Evolutionary conservation across 2,888 invertebrate genomes (phyloP), one percentile per base, ranked within the genome.

Genomic region (Slavum lentiscoides): DNA sequence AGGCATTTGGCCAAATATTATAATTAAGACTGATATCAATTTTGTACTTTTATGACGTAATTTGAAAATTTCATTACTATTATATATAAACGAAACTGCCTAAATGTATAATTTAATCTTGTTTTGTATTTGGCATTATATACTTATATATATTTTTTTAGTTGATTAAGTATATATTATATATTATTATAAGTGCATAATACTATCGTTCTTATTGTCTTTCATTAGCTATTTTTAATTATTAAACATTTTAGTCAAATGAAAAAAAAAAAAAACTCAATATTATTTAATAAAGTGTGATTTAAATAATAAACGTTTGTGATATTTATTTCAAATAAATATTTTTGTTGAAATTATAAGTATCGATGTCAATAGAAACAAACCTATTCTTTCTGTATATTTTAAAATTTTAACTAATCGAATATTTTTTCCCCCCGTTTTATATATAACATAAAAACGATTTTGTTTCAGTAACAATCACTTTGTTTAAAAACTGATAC

Each of bases 11-110:
- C 17, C 11, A 58, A 66, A 19, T 67, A 37, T 72, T 19, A 72
- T 64, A 66, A 66, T 58, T 75, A 75, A 75, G 74, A 66, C 74
- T 75, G 74, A 75, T 43, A 58, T 11, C 19, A 7, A 58, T 23
- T 21, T 19, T 58, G 21, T 39, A 55, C 19, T 61, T 49, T 37
- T 19, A 19, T 11, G 21, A 43, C 4, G 43, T 53, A 68, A 19
- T 68, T 68, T 67, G 21, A 21, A 49, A 53, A 68, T 17, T 15
- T 23, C 6, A 68, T 23, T 23, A 37, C 5, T 68, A 73, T 7
- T 49, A 62, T 73, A 9, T 39, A 21, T 66, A 17, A 17, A 55
- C 21, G 5, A 37, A 64, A 37, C n/a, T 55, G 17, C 37, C 37
- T 53, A 64, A 53, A 37, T 55, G 17, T 49, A 23, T 58, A 21